Percentiles rank a stretch among this genome's conserved stretches.
Evolutionary conservation across 2,888 invertebrate species (phyloP).

Genomic region (Drosophila colorata): DNA sequence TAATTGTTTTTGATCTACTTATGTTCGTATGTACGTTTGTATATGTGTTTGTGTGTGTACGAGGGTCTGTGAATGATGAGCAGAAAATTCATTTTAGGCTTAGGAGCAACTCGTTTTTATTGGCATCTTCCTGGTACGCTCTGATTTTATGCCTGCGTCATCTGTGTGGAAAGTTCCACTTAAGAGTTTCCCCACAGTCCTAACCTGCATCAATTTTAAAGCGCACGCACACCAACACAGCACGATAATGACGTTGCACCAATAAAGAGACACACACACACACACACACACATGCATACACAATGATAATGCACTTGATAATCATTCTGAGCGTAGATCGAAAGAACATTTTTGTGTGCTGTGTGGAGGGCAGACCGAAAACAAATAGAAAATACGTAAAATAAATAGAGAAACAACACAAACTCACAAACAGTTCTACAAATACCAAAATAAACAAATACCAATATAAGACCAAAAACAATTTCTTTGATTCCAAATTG

Average conservation of each 20-base stretch:
- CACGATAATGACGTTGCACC: constrained; percentile 38
- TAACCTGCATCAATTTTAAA: constrained; percentile 74
- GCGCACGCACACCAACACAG: constrained; percentile 21
- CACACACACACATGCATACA: constrained; percentile 22
- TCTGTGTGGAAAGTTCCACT: constrained; percentile 12
- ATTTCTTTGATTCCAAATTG: constrained; percentile 6
- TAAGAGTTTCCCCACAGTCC: constrained; percentile 33
- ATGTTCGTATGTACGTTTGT: background rate
- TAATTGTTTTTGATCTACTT: constrained; percentile 26
- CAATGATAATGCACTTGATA: constrained; percentile 53
- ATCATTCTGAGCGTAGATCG: constrained; percentile 24
- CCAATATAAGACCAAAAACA: background rate
- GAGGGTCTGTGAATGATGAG: constrained; percentile 6
- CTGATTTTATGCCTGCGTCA: constrained; percentile 18
- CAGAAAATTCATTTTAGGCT: background rate
- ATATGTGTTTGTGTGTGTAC: background rate
- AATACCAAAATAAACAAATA: constrained; percentile 13
- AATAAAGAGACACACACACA: constrained; percentile 11
- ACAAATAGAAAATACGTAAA: constrained; percentile 43
- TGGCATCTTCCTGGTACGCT: background rate
- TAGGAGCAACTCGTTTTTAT: background rate
- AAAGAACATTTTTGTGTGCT: constrained; percentile 2
- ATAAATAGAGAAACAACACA: constrained; percentile 23
- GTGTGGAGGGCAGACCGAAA: constrained; percentile 18
- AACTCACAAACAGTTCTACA: background rate